Conservation (phyloP, 2,113 vertebrate species). For the Psammodynastes pulverulentus region DNA sequence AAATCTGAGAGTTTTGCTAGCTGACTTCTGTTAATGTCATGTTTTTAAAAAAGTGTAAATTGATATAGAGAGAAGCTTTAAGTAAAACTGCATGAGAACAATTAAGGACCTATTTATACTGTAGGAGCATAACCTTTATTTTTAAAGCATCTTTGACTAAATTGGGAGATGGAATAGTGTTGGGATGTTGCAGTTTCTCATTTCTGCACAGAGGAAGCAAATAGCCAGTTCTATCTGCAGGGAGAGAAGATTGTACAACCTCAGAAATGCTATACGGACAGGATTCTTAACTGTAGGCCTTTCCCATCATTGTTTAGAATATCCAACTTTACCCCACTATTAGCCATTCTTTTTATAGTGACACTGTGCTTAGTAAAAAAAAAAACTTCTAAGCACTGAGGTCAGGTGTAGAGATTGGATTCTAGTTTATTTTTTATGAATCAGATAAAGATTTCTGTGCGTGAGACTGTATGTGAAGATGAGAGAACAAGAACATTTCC, state of each 20-base stretch:
- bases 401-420: constrained; percentile 90
- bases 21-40: background rate
- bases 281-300: constrained; percentile 71
- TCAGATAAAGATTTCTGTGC: constrained; percentile 94
- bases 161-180: constrained; percentile 38
- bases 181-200: constrained; percentile 57
- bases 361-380: constrained; percentile 76
- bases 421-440: constrained; percentile 96
- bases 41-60: background rate
- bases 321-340: constrained; percentile 78
- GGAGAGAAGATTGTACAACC: constrained; percentile 62
- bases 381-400: constrained; percentile 82
- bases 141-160: constrained; percentile 26
- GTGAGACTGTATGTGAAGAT: constrained; percentile 86
- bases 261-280: constrained; percentile 72
- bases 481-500: constrained; percentile 89
- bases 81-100: background rate
- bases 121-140: constrained; percentile 18
- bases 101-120: constrained; percentile 32
- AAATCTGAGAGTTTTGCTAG: background rate
- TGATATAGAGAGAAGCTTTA: background rate
- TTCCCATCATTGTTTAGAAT: constrained; percentile 76
- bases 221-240: constrained; percentile 60
- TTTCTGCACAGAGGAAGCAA: constrained; percentile 43
- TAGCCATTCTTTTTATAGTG: constrained; percentile 85